phyloP scores from a whole-genome alignment of 2,113 vertebrate genomes.

The Todiramphus saurophagus region DNA sequence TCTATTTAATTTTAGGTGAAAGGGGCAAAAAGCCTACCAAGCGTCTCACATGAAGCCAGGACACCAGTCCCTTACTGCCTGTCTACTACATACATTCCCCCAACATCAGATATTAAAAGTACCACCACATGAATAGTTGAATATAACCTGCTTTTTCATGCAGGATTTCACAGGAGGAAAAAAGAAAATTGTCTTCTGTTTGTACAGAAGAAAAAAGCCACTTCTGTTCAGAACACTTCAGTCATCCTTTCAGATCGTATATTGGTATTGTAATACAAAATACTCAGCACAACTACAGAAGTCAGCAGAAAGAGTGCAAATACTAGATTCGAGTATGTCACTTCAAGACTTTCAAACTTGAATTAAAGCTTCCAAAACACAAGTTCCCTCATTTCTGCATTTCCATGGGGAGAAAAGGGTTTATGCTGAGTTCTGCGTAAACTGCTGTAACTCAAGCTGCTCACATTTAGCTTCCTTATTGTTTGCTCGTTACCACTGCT shows the following conservation, averaged over 20 bases:
- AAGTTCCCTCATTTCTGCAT: neutral
- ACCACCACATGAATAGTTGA: neutral
- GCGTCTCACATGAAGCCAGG: neutral
- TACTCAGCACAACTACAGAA: neutral
- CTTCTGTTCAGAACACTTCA: neutral
- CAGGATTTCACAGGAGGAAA: neutral
- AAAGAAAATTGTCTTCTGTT: neutral
- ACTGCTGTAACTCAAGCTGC: neutral
- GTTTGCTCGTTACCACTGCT: neutral
- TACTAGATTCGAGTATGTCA: neutral
- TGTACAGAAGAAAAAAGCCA: neutral
- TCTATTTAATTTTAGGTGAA: neutral
- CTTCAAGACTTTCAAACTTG: neutral
- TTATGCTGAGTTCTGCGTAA: neutral
- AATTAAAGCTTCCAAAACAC: neutral
- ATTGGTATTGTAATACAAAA: neutral
- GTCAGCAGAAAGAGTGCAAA: neutral
- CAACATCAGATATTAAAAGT: neutral
- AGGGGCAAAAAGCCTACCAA: neutral
- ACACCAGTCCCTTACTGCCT: neutral
- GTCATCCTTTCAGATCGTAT: fast-evolving
- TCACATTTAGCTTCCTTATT: neutral
- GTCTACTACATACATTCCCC: neutral
- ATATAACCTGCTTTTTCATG: neutral
- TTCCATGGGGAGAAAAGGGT: neutral